Evolutionary conservation across 1,140 invertebrate genomes (phyloP).

Genomic region (Drosophila biarmipes): DNA sequence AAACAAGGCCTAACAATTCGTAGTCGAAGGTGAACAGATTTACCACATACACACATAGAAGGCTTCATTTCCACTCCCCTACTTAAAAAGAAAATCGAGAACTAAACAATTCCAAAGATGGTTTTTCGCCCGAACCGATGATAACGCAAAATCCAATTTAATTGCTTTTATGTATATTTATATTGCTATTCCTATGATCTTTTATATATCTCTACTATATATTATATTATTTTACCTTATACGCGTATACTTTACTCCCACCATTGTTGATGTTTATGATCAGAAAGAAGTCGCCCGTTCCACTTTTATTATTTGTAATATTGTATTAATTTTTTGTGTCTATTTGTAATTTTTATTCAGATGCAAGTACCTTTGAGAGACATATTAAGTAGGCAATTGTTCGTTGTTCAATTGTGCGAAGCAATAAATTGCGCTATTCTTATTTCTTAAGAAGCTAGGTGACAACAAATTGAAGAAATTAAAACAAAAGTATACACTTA

Average conservation of each 20-base stretch:
- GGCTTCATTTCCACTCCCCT: slow-evolving; percentile 8
- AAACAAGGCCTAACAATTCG: slow-evolving; percentile 18
- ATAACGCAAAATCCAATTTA: slow-evolving; percentile 34
- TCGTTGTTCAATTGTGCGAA: slow-evolving; percentile 53
- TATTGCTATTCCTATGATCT: slow-evolving; percentile 38
- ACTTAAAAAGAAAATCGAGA: slow-evolving; percentile 22
- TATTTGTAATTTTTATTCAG: slow-evolving; percentile 36
- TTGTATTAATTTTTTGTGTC: slow-evolving; percentile 15
- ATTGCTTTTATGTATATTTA: slow-evolving; percentile 50
- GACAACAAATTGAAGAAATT: slow-evolving; percentile 33
- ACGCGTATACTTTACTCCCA: slow-evolving; percentile 7
- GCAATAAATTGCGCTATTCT: slow-evolving; percentile 66
- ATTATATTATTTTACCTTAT: slow-evolving; percentile 40
- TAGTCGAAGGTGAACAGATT: slow-evolving; percentile 3
- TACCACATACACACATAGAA: not conserved
- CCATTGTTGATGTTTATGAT: slow-evolving; percentile 23
- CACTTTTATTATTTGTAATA: slow-evolving; percentile 22
- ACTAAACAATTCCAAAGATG: slow-evolving; percentile 47
- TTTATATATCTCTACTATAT: slow-evolving; percentile 26
- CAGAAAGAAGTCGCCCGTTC: slow-evolving; percentile 11
- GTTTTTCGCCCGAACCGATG: slow-evolving; percentile 20
- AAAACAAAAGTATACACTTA: slow-evolving; percentile 30
- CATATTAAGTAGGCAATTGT: slow-evolving; percentile 36
- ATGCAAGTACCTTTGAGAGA: slow-evolving; percentile 52
- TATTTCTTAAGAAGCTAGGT: slow-evolving; percentile 65